A percentile compares a stretch with the other conserved stretches of the same genome.
These are phyloP conservation scores for Agelaius tricolor DNA, from an alignment of 2,113 vertebrate species.

Conservation along the genomic window DNA sequence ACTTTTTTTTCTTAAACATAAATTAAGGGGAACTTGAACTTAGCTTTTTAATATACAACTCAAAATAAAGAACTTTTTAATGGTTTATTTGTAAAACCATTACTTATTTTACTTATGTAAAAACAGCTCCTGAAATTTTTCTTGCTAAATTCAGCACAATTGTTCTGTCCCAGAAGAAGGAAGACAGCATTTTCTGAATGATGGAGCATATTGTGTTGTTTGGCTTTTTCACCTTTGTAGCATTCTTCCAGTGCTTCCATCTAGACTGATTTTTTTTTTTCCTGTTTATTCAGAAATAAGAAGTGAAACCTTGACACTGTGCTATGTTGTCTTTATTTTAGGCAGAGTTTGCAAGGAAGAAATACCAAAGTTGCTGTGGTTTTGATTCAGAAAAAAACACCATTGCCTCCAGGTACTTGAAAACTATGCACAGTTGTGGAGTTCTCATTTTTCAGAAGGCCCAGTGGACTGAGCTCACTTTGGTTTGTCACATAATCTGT, in stretches of 20 bases:
- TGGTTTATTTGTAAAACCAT: not conserved
- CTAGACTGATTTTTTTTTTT: not conserved
- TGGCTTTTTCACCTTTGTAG: not conserved
- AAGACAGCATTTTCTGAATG: not conserved
- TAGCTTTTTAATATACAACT: not conserved
- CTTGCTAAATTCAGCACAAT: not conserved
- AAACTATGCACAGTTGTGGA: not conserved
- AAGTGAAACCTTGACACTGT: not conserved
- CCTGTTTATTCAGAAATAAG: not conserved
- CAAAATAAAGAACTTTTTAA: not conserved
- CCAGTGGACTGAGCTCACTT: not conserved
- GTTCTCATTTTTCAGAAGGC: not conserved
- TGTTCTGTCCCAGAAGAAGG: not conserved
- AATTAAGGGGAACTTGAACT: not conserved
- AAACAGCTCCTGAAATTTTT: not conserved
- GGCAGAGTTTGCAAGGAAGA: conserved; percentile 95
- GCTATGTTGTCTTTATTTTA: conserved; percentile 35
- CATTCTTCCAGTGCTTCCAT: not conserved
- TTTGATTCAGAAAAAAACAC: conserved; percentile 98
- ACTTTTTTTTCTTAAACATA: not conserved
- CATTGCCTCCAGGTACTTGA: conserved; percentile 91
- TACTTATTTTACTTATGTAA: not conserved
- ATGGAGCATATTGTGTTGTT: not conserved
- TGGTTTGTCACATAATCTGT: not conserved
- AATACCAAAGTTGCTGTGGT: conserved; percentile 98